Conservation (phyloP, 1,140 invertebrate species). For the Globodera rostochiensis region DNA sequence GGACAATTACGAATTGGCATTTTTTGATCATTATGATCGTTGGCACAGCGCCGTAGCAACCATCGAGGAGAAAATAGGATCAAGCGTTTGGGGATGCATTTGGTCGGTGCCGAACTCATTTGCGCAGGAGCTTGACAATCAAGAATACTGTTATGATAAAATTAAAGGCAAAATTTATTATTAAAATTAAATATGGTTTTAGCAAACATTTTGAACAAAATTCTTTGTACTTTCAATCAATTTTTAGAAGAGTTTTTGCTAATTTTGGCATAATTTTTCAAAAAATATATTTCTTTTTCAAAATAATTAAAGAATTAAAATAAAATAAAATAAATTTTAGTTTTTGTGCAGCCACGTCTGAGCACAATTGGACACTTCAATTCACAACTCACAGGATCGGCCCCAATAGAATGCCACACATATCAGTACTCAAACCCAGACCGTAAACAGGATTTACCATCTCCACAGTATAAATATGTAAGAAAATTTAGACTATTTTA, state of each 20-base stretch:
- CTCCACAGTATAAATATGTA: slow-evolving; percentile 56
- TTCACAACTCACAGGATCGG: background rate
- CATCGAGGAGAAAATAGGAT: slow-evolving; percentile 41
- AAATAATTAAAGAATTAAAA: no score
- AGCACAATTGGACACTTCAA: background rate
- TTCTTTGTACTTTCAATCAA: no score
- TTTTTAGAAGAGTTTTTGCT: no score
- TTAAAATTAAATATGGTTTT: no score
- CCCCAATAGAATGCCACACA: slow-evolving; percentile 48
- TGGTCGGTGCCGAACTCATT: slow-evolving; percentile 56
- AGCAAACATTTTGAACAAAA: no score
- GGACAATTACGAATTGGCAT: slow-evolving; percentile 42
- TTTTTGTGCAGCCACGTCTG: background rate
- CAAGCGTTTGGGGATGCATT: slow-evolving; percentile 45
- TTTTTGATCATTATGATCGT: slow-evolving; percentile 43
- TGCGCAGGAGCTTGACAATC: slow-evolving; percentile 49
- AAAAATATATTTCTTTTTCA: no score
- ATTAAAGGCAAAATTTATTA: slow-evolving; percentile 40
- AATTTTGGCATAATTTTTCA: background rate
- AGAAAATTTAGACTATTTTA: background rate
- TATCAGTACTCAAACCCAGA: slow-evolving; percentile 52
- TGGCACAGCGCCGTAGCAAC: slow-evolving; percentile 54
- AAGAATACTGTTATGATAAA: slow-evolving; percentile 54
- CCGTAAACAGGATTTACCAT: slow-evolving; percentile 29
- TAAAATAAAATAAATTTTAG: no score